Base-by-base conservation (phyloP, 2,888 invertebrate species). In the Camponotus fellah region DNA sequence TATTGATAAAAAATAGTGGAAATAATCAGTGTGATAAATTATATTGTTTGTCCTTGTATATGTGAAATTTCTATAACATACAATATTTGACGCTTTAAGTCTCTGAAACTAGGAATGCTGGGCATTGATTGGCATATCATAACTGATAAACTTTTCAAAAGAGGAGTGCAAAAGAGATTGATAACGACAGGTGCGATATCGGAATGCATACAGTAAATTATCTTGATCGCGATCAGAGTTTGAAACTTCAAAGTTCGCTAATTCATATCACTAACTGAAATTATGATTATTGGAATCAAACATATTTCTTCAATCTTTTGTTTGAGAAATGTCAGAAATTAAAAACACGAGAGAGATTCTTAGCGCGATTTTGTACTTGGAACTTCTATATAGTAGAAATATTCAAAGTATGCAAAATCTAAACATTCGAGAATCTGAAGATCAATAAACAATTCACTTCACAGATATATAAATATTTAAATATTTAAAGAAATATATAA, bases 181-280 rank as follows among this genome's bases (percentile, higher is more conserved):
- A 49, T 21, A 37, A 43, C 2, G 3, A 6, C n/a, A 34, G 4
- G 69, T 58, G 32, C 5, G 46, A 60, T 56, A 66, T 14, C 12
- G 32, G 17, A 32, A 21, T 9, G 21, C 0, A 17, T 46, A 8
- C 53, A 8, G 10, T 43, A 43, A 87, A 87, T 32, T 49, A 69
- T 43, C 32, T 89, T 83, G 68, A 65, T 75, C 43, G 62, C 68
- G 83, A 74, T 85, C 89, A 88, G 82, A 82, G 86, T 72, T 62
- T 49, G 9, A 3, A 49, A 43, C 14, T 26, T 2, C 60, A 68
- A 79, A 68, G 79, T 69, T 68, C 6, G 5, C 1, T 6, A 5
- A 46, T 32, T 46, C 14, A 32, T 14, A n/a, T 49, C n/a, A 3
- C 17, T 46, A 32, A 17, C 2, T 10, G 12, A 12, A 43, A 37